A percentile compares a stretch with the other conserved stretches of the same genome.
phyloP scores from a whole-genome alignment of 1,140 invertebrate species.

The Brachionus rubens region DNA sequence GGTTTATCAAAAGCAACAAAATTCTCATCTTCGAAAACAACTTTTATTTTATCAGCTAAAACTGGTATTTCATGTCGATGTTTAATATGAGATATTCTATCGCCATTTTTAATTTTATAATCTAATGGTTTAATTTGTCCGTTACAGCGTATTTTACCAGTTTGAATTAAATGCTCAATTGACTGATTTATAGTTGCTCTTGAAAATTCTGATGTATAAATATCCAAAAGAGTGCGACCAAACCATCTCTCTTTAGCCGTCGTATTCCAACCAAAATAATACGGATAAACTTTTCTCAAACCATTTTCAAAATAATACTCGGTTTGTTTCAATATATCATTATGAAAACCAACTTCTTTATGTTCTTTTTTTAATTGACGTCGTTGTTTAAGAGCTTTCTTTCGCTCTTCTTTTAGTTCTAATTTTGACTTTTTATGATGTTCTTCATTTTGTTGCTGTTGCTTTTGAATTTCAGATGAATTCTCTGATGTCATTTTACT shows the following conservation, averaged over 20 bases:
- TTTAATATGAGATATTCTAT: conserved; percentile 62
- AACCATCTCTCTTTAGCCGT: conserved; percentile 97
- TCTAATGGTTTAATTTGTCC: conserved; percentile 82
- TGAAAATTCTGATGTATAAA: conserved; percentile 85
- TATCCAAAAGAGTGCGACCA: conserved; percentile 85
- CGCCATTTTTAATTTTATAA: conserved; percentile 87
- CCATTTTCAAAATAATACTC: conserved; percentile 41
- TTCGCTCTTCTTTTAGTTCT: conserved; percentile 28
- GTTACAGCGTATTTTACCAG: conserved; percentile 88
- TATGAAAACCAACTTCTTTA: conserved; percentile 39
- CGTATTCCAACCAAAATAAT: conserved; percentile 93
- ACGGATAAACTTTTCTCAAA: conserved; percentile 92
- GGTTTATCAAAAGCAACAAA: conserved; percentile 99
- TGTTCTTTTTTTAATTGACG: neutral
- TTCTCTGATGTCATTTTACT: neutral
- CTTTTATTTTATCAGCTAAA: conserved; percentile 81
- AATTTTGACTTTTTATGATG: neutral
- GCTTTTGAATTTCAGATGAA: neutral
- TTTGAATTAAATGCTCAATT: conserved; percentile 71
- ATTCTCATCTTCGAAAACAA: conserved; percentile 94
- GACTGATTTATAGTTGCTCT: conserved; percentile 74
- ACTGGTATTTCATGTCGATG: conserved; percentile 96
- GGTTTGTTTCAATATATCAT: conserved; percentile 40
- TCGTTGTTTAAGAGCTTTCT: conserved; percentile 6
- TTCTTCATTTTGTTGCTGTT: neutral